These are phyloP conservation scores for Rhynchonycteris naso DNA, from an alignment of 2,797 vertebrate species.

Conservation along the genomic window DNA sequence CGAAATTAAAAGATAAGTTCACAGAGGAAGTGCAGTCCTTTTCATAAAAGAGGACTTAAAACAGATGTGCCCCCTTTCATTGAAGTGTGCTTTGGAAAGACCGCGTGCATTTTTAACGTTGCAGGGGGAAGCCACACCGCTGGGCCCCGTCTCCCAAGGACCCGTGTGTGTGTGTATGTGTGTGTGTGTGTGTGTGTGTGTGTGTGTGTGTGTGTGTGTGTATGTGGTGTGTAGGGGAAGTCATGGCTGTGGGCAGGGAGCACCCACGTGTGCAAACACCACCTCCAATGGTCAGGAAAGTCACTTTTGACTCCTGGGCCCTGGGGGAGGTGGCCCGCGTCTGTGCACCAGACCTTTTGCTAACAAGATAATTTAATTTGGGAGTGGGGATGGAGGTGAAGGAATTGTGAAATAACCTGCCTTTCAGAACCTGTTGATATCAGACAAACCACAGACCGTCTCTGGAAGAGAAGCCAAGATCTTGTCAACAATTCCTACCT, in stretches of 20 bases:
- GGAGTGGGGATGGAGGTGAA: background rate
- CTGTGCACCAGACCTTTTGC: background rate
- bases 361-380: constrained; percentile 30
- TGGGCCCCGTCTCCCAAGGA: no score
- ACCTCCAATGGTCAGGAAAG: constrained; percentile 33
- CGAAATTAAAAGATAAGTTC: constrained; percentile 88
- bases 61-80: constrained; percentile 88
- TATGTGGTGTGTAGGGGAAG: background rate
- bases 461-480: background rate
- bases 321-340: background rate
- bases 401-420: rapidly evolving
- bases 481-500: background rate
- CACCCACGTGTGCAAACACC: constrained; percentile 28
- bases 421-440: background rate
- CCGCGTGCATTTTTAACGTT: constrained; percentile 83
- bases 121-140: constrained; percentile 71
- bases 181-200: no score
- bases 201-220: no score
- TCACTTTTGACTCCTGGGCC: constrained; percentile 74
- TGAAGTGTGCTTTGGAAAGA: constrained; percentile 82
- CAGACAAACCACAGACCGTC: background rate
- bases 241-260: background rate
- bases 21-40: constrained; percentile 83
- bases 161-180: no score
- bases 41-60: constrained; percentile 87